These are phyloP conservation scores for Bergia sp. DNA, from an alignment of 92 coral and sea anemone species.

Conservation along the genomic window DNA sequence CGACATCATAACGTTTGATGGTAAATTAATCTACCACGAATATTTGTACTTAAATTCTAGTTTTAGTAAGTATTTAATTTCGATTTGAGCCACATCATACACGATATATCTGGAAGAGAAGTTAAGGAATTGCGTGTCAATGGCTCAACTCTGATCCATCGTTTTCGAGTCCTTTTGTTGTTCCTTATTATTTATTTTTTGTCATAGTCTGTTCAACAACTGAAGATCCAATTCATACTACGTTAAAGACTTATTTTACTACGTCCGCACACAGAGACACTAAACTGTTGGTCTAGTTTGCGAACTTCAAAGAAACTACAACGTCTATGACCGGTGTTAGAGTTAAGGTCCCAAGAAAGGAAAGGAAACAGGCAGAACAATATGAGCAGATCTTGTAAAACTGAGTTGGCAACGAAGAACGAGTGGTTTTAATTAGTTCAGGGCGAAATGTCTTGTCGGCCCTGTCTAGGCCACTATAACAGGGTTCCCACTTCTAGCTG, in stretches of 20 bases:
- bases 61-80: slow-evolving; percentile 88
- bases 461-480: too few relatives aligned
- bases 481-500: too few relatives aligned
- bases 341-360: neutral
- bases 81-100: slow-evolving; percentile 94
- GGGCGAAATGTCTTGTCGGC: too few relatives aligned
- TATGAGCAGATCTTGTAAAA: too few relatives aligned
- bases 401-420: too few relatives aligned
- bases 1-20: neutral
- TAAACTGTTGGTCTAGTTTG: neutral
- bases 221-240: neutral
- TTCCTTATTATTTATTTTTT: too few relatives aligned
- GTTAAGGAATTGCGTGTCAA: slow-evolving; percentile 58
- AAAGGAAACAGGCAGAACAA: too few relatives aligned
- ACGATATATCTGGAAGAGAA: slow-evolving; percentile 78
- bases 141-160: neutral
- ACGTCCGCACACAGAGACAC: neutral
- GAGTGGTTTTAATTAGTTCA: too few relatives aligned
- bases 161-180: neutral
- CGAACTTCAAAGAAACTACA: neutral
- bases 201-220: neutral
- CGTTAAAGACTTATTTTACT: neutral
- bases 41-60: slow-evolving; percentile 87
- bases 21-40: slow-evolving; percentile 59
- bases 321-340: neutral